Percentiles rank a stretch among this genome's conserved stretches.
These are phyloP conservation scores for Myopa testacea DNA, from an alignment of 2,888 invertebrate genomes.

Conservation along the genomic window DNA sequence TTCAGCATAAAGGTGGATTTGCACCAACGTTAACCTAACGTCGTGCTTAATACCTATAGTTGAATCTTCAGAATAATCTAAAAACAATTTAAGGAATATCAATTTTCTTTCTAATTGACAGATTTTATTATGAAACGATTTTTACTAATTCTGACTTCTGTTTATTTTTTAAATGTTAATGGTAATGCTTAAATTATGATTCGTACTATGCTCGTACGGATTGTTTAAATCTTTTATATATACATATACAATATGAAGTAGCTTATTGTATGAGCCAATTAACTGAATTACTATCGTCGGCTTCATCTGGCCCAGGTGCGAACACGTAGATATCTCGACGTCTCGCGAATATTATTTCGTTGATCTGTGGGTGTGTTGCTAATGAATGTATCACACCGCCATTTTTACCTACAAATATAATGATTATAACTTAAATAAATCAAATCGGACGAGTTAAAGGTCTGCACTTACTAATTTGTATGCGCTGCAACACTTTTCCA, in stretches of 20 bases:
- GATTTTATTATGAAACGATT: too few species aligned
- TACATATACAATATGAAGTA: too few species aligned
- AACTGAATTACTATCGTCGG: slow-evolving; percentile 21
- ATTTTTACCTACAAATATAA: slow-evolving; percentile 57
- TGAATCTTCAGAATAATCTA: too few species aligned
- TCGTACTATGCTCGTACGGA: too few species aligned
- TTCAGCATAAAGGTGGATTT: background rate
- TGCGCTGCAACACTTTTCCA: slow-evolving; percentile 71
- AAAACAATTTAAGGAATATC: too few species aligned
- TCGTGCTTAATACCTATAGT: too few species aligned
- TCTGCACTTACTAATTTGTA: slow-evolving; percentile 58
- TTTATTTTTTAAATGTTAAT: too few species aligned
- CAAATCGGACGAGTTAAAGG: background rate
- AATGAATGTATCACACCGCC: slow-evolving; percentile 82
- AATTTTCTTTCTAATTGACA: too few species aligned
- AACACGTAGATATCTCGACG: slow-evolving; percentile 64
- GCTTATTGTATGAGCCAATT: background rate
- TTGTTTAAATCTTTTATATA: too few species aligned
- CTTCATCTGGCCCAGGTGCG: slow-evolving; percentile 50
- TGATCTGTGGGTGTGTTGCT: slow-evolving; percentile 79
- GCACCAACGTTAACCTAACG: background rate
- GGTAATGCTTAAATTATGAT: too few species aligned
- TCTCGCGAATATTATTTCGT: slow-evolving; percentile 63
- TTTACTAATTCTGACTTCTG: too few species aligned
- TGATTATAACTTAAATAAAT: background rate